Percentiles rank a stretch among this genome's conserved stretches.
These are phyloP conservation scores for Luidia sarsii DNA, from an alignment of 53 echinoderm and acorn worm genomes.

Conservation along the genomic window DNA sequence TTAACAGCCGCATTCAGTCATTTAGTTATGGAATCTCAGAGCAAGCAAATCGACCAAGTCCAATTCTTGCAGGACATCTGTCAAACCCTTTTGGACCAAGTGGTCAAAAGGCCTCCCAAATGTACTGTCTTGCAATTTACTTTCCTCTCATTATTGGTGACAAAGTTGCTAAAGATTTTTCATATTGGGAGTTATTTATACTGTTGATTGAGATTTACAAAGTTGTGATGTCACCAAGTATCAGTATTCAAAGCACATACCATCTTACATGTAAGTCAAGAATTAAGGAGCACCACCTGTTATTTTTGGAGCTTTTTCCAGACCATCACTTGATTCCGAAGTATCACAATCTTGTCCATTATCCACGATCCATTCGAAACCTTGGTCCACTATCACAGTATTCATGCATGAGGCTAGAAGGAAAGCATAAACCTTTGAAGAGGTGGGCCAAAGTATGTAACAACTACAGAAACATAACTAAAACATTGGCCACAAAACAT, in stretches of 20 bases:
- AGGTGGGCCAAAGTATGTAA: constrained; percentile 44
- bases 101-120: constrained; percentile 65
- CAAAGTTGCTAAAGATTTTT: constrained; percentile 18
- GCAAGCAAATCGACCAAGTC: constrained; percentile 49
- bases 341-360: constrained; percentile 63
- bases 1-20: constrained; percentile 31
- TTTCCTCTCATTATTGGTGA: constrained; percentile 68
- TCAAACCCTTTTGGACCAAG: constrained; percentile 41
- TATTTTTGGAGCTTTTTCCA: constrained; percentile 32
- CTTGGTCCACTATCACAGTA: constrained; percentile 46
- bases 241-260: too few relatives aligned
- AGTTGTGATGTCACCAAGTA: constrained; percentile 21
- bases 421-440: constrained; percentile 57
- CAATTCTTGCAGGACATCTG: constrained; percentile 11
- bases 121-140: constrained; percentile 40
- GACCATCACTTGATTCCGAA: constrained; percentile 56
- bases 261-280: too few relatives aligned
- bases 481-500: constrained; percentile 49
- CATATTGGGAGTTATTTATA: constrained; percentile 50
- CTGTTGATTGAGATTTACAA: constrained; percentile 54
- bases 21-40: constrained; percentile 55
- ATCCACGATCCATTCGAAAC: constrained; percentile 4
- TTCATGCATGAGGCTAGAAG: constrained; percentile 45
- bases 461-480: constrained; percentile 55
- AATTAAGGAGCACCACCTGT: constrained; percentile 60